Conservation (phyloP, 2,888 invertebrate species). For the Drosophila birchii region DNA sequence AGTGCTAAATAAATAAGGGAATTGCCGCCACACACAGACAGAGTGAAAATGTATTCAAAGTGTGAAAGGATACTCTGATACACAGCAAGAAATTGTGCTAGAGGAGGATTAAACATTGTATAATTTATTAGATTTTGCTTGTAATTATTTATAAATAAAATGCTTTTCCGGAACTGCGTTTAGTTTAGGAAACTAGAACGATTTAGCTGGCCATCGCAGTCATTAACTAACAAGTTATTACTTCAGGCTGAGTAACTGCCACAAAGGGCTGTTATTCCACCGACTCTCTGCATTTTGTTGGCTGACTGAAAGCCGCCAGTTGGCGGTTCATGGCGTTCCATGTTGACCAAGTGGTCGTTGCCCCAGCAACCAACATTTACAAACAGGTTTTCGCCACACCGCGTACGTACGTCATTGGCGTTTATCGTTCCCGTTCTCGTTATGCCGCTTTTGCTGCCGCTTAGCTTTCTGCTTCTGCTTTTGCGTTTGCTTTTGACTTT, state of each 20-base stretch:
- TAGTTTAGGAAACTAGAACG: slow-evolving; percentile 32
- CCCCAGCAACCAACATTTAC: slow-evolving; percentile 78
- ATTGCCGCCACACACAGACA: slow-evolving; percentile 44
- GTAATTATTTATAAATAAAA: not conserved
- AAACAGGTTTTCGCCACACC: slow-evolving; percentile 69
- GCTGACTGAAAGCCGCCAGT: slow-evolving; percentile 39
- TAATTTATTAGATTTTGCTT: not conserved
- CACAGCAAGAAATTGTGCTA: not conserved
- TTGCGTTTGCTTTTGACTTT: slow-evolving; percentile 44
- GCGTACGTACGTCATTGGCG: slow-evolving; percentile 55
- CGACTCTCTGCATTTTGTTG: slow-evolving; percentile 20
- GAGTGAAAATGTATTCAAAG: slow-evolving; percentile 48
- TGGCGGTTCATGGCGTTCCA: slow-evolving; percentile 27
- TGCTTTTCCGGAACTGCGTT: slow-evolving; percentile 14
- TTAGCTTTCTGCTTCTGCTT: slow-evolving; percentile 12
- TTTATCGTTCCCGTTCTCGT: slow-evolving; percentile 39
- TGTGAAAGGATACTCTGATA: slow-evolving; percentile 20
- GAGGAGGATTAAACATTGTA: no score
- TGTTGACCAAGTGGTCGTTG: slow-evolving; percentile 65
- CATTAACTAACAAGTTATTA: slow-evolving; percentile 63
- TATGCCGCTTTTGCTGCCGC: slow-evolving; percentile 24
- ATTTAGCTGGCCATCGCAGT: slow-evolving; percentile 30
- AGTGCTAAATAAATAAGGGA: slow-evolving; percentile 74
- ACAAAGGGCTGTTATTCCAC: slow-evolving; percentile 9
- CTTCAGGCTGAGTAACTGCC: slow-evolving; percentile 33